Conservation (phyloP, 1,140 invertebrate genomes). For the Nylanderia fulva region DNA sequence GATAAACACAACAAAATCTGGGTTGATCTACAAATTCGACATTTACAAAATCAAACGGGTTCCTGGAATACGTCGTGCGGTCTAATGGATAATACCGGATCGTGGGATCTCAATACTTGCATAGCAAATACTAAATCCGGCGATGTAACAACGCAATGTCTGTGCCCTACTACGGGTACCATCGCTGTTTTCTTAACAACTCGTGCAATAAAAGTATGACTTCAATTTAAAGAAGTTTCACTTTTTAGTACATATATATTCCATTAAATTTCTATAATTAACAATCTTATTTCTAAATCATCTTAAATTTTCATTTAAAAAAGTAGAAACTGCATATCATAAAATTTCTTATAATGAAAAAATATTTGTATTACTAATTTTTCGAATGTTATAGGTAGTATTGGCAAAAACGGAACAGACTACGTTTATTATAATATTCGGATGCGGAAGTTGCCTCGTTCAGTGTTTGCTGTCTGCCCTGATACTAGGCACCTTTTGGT, state of each 20-base stretch:
- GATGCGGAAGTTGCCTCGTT: conserved; percentile 87
- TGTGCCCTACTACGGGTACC: conserved; percentile 87
- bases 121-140: conserved; percentile 84
- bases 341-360: neutral
- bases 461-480: conserved; percentile 87
- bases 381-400: conserved; percentile 67
- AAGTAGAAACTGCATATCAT: neutral
- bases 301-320: neutral
- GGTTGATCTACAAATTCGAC: conserved; percentile 82
- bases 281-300: neutral
- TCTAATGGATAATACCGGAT: conserved; percentile 81
- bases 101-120: conserved; percentile 87
- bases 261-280: neutral
- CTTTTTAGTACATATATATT: neutral
- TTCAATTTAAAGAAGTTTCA: neutral
- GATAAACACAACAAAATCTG: conserved; percentile 78
- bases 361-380: neutral
- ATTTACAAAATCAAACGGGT: conserved; percentile 79
- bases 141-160: conserved; percentile 86
- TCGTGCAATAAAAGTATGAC: conserved; percentile 84
- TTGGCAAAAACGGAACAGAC: conserved; percentile 75
- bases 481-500: conserved; percentile 87
- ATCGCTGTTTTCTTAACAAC: conserved; percentile 88
- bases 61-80: conserved; percentile 87
- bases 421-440: conserved; percentile 87